phyloP scores from a whole-genome alignment of 2,888 invertebrate species.

The Cyclophora punctaria region DNA sequence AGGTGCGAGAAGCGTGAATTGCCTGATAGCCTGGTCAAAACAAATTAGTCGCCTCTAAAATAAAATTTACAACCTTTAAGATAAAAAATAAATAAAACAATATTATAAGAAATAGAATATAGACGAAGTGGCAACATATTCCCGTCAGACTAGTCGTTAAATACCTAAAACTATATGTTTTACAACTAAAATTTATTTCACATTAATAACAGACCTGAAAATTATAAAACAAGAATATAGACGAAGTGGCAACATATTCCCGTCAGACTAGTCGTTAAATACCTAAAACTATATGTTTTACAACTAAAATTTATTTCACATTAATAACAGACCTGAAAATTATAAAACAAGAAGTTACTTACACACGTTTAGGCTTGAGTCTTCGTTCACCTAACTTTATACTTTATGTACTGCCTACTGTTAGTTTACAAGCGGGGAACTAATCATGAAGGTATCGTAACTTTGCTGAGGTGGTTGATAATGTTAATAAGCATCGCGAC shows the following conservation, averaged over 20 bases:
- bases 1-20: slow-evolving; percentile 20
- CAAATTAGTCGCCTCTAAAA: slow-evolving; percentile 38
- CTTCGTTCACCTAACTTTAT: no score
- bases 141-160: slow-evolving; percentile 69
- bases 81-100: slow-evolving; percentile 66
- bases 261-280: slow-evolving; percentile 68
- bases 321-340: slow-evolving; percentile 10
- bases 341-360: slow-evolving; percentile 1
- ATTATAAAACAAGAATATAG: slow-evolving; percentile 57
- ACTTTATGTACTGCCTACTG: no score
- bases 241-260: slow-evolving; percentile 69
- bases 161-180: slow-evolving; percentile 58
- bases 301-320: slow-evolving; percentile 32
- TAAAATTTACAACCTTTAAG: slow-evolving; percentile 56
- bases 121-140: slow-evolving; percentile 70
- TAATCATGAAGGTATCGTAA: no score
- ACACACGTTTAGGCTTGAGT: slow-evolving; percentile 7
- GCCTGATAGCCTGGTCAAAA: slow-evolving; percentile 53
- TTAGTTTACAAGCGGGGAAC: no score
- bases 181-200: slow-evolving; percentile 35
- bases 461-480: no score
- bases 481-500: no score
- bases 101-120: slow-evolving; percentile 71
- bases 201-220: slow-evolving; percentile 10
- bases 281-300: slow-evolving; percentile 58